Evolutionary conservation across 2,888 invertebrate genomes (phyloP), one percentile per base, ranked within the genome.

Genomic region (Pollenia griseotomentosa): DNA sequence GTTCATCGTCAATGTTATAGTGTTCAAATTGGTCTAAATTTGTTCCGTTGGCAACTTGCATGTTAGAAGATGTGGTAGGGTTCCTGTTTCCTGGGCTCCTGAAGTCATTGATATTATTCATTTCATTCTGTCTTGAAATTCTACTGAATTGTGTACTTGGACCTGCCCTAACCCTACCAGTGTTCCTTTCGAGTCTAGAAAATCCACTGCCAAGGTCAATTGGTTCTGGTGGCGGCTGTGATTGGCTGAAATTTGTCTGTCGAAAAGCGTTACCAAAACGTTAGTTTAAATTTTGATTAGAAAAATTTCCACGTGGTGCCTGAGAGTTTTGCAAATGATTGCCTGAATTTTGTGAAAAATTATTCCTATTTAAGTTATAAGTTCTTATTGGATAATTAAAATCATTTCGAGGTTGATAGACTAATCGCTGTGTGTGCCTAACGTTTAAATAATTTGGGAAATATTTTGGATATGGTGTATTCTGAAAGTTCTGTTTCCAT

Each of bases 201-300:
- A 42, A 80, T 11, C 61, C 61, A 70, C 61, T 71, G 33, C 23
- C 65, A 40, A 46, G 65, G 12, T 73, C 73, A 65, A 81, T 73
- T 63, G 73, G 65, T 73, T 81, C 65, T 42, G 80, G 73, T 55
- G 55, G 57, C 7, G 80, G 80, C 44, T 65, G 71, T 53, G 77
- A 66, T 57, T 57, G 65, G 23, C 46, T n/a, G 33, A 44, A 55
- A 53, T 77, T 40, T 63, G 46, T 46, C 51, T 53, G 16, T 68
- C 57, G 57, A 44, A n/a, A 10, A 40, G 12, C 1, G 19, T 70
- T 48, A 0, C 12, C 55, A 12, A 40, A 51, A 51, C 23, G 23
- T 23, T 23, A 2, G 23, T 23, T 23, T 23, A 23, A 23, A 23
- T 23, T 23, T 23, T 23, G 23, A 23, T 23, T 23, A 23, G 23